Evolutionary conservation across 2,113 vertebrate genomes (phyloP).

Genomic region (Pithys albifrons): DNA sequence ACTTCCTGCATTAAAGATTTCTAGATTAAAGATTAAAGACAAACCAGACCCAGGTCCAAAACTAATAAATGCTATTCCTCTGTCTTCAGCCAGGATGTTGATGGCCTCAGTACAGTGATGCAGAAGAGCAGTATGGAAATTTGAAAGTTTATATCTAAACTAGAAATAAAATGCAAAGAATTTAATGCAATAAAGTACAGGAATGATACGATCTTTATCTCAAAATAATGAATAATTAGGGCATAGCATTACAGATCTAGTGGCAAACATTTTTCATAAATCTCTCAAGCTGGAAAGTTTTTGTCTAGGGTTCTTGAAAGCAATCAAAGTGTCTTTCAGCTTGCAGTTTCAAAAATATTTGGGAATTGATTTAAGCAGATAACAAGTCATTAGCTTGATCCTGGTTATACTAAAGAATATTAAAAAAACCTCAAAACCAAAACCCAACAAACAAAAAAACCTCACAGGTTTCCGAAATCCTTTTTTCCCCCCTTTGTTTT

Average conservation of each 20-base stretch:
- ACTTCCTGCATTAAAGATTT: neutral
- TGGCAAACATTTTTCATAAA: neutral
- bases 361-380: neutral
- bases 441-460: neutral
- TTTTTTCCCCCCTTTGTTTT: too few species aligned
- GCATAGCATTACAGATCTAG: neutral
- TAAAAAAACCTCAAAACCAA: neutral
- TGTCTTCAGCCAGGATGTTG: neutral
- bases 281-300: neutral
- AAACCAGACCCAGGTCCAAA: neutral
- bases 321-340: neutral
- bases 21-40: neutral
- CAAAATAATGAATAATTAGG: neutral
- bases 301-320: neutral
- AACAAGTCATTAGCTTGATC: neutral
- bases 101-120: neutral
- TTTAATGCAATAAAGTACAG: neutral
- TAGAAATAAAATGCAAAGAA: neutral
- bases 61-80: neutral
- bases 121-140: neutral
- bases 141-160: neutral
- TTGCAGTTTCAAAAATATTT: neutral
- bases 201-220: neutral
- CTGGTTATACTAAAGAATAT: neutral
- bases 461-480: too few species aligned